Conservation (phyloP, 1,140 invertebrate genomes). For the Nephila pilipes region DNA sequence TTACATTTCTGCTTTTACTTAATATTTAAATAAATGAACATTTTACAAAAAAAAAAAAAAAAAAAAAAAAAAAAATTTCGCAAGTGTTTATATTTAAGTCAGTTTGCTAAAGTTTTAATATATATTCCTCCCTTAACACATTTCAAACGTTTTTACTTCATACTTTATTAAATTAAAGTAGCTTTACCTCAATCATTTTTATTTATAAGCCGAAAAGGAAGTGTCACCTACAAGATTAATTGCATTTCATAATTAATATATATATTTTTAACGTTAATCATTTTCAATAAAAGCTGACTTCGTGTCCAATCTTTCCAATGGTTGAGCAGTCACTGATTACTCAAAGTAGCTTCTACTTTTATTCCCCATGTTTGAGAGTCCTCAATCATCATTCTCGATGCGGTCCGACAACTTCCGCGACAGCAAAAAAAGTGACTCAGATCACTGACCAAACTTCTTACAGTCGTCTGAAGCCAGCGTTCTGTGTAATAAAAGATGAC, state of each 20-base stretch:
- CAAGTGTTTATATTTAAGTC: too few relatives aligned
- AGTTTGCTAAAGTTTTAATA: background rate
- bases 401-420: conserved; percentile 2
- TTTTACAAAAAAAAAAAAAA: too few relatives aligned
- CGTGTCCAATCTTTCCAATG: background rate
- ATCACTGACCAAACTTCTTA: conserved; percentile 24
- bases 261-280: background rate
- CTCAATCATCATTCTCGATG: conserved; percentile 15
- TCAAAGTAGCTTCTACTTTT: background rate
- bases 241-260: background rate
- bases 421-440: conserved; percentile 30
- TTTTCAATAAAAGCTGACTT: conserved; percentile 3
- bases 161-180: background rate
- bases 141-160: background rate
- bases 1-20: too few relatives aligned
- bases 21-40: too few relatives aligned
- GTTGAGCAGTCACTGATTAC: background rate
- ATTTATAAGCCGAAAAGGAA: background rate
- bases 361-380: background rate
- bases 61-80: too few relatives aligned
- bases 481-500: conserved; percentile 58
- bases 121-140: background rate
- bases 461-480: background rate
- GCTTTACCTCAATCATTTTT: background rate
- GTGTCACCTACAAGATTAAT: background rate